Conservation (phyloP, 2,888 invertebrate species). For the Clitarchus hookeri region DNA sequence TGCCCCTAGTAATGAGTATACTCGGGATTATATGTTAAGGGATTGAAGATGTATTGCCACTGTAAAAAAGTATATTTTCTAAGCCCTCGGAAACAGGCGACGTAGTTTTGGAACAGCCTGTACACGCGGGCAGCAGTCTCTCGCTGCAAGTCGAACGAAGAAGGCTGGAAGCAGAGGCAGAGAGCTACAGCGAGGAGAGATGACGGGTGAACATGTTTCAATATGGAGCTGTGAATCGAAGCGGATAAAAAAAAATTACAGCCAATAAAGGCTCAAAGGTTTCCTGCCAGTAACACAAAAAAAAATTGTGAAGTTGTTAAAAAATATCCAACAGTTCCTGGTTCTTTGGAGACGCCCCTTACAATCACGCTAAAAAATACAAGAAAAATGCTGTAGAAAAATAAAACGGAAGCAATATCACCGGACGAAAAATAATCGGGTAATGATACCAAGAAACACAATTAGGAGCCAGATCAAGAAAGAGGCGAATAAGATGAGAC, state of each 20-base stretch:
- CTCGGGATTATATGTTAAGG: no score
- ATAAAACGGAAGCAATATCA: background rate
- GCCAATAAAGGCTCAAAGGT: background rate
- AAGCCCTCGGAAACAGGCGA: no score
- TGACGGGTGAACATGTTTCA: constrained; percentile 8
- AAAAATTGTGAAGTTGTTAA: background rate
- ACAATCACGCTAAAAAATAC: background rate
- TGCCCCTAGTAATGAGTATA: no score
- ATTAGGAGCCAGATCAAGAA: no score
- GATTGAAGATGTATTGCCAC: no score
- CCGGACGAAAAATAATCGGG: background rate
- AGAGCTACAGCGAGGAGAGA: background rate
- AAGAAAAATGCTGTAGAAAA: background rate
- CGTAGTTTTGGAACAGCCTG: background rate
- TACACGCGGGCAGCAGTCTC: background rate
- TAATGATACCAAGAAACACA: no score
- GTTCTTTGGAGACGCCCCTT: background rate
- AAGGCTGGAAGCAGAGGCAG: background rate
- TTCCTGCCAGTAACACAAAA: background rate
- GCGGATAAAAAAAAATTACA: background rate
- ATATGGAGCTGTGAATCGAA: constrained; percentile 14
- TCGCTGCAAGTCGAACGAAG: background rate
- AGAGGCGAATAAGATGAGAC: no score
- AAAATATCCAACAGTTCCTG: background rate
- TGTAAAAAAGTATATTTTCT: no score